phyloP scores from a whole-genome alignment of 2,888 invertebrate genomes.

The Tenthredo notha region DNA sequence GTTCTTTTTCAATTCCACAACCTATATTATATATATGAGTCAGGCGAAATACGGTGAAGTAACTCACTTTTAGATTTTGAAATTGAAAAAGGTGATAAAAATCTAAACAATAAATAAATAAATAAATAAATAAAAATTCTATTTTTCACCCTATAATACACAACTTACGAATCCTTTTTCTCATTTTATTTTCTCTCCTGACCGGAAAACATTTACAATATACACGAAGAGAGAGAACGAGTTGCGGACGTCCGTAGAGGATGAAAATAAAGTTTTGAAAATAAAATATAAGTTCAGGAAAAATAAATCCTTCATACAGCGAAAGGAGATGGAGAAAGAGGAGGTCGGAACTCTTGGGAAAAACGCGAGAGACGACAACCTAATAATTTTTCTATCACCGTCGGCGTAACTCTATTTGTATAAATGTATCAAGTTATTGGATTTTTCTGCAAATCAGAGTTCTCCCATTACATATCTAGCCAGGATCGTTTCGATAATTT shows the following conservation, averaged over 20 bases:
- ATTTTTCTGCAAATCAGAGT: conserved; percentile 30
- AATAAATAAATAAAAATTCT: background rate
- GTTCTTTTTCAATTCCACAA: background rate
- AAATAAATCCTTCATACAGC: conserved; percentile 23
- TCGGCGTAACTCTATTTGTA: conserved; percentile 22
- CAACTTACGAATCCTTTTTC: background rate
- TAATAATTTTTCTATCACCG: conserved; percentile 51
- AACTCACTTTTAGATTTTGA: background rate
- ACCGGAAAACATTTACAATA: background rate
- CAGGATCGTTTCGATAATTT: background rate
- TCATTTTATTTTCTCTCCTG: background rate
- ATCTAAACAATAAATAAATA: no score
- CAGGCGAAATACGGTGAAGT: background rate
- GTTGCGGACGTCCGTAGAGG: background rate
- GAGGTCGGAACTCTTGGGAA: background rate
- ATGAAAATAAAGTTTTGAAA: background rate
- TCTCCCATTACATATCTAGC: background rate
- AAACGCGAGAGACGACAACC: conserved; percentile 12
- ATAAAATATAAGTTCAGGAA: background rate
- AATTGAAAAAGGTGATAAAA: background rate
- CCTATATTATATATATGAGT: no score
- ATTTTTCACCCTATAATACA: background rate
- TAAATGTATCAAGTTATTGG: conserved; percentile 34
- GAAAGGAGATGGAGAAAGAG: background rate
- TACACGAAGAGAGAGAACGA: background rate